Percentiles rank a stretch among this genome's conserved stretches.
phyloP scores from a whole-genome alignment of 2,888 invertebrate species.

The Proisotoma minuta region DNA sequence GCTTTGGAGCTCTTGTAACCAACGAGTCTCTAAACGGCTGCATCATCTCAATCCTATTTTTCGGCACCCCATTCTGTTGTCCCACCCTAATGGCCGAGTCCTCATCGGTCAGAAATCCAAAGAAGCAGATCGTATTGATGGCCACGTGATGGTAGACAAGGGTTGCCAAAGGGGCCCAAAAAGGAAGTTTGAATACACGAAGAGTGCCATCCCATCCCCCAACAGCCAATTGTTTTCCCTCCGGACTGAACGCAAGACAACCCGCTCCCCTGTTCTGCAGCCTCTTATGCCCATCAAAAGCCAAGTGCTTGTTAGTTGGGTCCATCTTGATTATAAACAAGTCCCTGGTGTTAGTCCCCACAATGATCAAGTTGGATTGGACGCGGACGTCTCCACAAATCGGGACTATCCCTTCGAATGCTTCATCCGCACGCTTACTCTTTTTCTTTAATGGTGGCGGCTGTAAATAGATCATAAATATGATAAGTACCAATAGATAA shows the following conservation, averaged over 20 bases:
- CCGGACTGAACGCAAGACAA: neutral
- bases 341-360: neutral
- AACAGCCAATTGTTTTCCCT: neutral
- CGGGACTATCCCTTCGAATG: no score
- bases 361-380: neutral
- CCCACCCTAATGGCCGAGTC: no score
- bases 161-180: neutral
- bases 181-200: neutral
- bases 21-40: no score
- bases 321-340: neutral
- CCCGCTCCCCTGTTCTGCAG: neutral
- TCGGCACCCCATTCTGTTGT: no score
- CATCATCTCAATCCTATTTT: no score
- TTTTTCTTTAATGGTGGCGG: no score
- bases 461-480: no score
- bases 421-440: no score
- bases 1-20: no score
- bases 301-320: neutral
- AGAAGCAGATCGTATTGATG: neutral
- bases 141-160: neutral
- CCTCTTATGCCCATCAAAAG: neutral
- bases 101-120: no score
- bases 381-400: no score
- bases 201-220: constrained; percentile 7
- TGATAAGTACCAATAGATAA: no score